These are phyloP conservation scores for Himalopsyche anomala DNA, from an alignment of 2,888 invertebrate genomes.

Conservation along the genomic window DNA sequence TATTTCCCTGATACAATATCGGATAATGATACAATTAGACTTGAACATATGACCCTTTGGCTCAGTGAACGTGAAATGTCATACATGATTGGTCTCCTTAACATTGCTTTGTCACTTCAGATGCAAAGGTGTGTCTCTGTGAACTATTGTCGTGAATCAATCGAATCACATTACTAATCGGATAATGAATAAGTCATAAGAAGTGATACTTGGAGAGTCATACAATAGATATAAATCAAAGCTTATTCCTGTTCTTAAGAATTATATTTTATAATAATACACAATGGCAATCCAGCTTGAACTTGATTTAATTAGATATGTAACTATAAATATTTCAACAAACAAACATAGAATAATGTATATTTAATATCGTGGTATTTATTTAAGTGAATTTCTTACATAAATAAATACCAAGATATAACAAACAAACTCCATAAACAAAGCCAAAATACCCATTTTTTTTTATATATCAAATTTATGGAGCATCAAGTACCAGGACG, in stretches of 20 bases:
- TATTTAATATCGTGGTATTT: too few species aligned
- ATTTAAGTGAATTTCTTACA: too few species aligned
- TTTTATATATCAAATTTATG: too few species aligned
- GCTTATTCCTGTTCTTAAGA: neutral
- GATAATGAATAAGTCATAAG: constrained; percentile 41
- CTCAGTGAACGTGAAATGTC: neutral
- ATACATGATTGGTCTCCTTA: constrained; percentile 29
- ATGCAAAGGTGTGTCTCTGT: constrained; percentile 7
- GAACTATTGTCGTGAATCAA: constrained; percentile 10
- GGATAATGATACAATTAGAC: neutral
- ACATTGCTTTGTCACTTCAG: constrained; percentile 19
- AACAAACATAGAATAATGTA: too few species aligned
- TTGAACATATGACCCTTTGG: constrained; percentile 1
- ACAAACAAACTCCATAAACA: too few species aligned
- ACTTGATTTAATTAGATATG: neutral
- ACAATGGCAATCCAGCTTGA: neutral
- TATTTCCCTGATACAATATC: too few species aligned
- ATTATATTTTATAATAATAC: neutral
- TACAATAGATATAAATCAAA: constrained; percentile 4
- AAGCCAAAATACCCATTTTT: too few species aligned
- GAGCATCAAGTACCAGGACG: too few species aligned
- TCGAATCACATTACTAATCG: constrained; percentile 12
- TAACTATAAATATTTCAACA: too few species aligned
- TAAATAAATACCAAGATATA: too few species aligned
- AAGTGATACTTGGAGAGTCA: neutral